Percentiles rank a stretch among this genome's conserved stretches.
Conservation (phyloP, 2,888 invertebrate species). For the Clepsis dumicolana region DNA sequence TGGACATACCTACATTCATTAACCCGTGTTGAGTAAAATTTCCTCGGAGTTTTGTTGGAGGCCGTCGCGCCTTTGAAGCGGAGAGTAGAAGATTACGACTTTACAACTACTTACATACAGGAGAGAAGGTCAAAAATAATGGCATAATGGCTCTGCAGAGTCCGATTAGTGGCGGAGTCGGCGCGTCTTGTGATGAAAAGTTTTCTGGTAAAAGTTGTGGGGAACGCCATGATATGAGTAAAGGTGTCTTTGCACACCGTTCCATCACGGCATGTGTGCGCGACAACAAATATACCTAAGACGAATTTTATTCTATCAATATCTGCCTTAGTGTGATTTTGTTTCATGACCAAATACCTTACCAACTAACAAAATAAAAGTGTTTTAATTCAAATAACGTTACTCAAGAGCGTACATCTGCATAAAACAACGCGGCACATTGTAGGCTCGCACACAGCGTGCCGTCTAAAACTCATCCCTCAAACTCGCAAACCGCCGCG, state of each 20-base stretch:
- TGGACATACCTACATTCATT: constrained; percentile 34
- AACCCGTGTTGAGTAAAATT: constrained; percentile 10
- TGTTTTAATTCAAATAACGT: not conserved
- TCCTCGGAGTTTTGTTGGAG: constrained; percentile 7
- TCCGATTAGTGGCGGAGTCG: no score
- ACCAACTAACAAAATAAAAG: not conserved
- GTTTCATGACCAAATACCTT: not conserved
- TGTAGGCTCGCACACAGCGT: constrained; percentile 7
- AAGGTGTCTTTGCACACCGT: no score
- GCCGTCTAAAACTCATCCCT: constrained; percentile 36
- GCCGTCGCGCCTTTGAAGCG: not conserved
- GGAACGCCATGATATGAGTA: no score
- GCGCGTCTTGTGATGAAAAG: no score
- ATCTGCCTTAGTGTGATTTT: no score
- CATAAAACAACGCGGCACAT: not conserved
- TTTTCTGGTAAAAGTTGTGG: no score
- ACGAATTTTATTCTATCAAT: no score
- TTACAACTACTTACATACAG: no score
- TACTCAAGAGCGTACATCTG: constrained; percentile 19
- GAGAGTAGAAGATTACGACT: not conserved
- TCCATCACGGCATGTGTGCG: no score
- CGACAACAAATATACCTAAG: no score
- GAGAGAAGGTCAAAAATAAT: no score
- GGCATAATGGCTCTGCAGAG: no score
- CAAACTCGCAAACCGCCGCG: constrained; percentile 31